Evolutionary conservation across 2,113 vertebrate genomes (phyloP).

Genomic region (Stigmatopora nigra): DNA sequence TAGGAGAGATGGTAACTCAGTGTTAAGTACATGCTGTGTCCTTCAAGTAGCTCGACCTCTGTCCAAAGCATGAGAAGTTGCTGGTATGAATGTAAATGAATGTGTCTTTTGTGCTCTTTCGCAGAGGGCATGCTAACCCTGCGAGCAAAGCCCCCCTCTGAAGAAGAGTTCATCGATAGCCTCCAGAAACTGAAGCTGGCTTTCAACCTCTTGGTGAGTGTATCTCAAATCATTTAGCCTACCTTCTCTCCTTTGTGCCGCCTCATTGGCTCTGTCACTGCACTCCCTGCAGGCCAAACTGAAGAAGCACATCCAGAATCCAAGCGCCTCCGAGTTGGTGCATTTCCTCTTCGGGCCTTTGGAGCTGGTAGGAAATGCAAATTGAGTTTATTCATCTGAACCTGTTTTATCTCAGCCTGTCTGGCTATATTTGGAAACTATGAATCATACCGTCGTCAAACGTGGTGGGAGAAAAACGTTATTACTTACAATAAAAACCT

Average conservation of each 20-base stretch:
- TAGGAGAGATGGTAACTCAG: not conserved
- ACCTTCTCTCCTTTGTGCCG: not conserved
- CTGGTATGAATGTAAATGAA: conserved; percentile 28
- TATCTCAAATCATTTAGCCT: conserved; percentile 26
- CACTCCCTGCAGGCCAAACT: conserved; percentile 81
- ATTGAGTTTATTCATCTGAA: not conserved
- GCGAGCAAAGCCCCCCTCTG: conserved; percentile 82
- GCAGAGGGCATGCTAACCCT: conserved; percentile 94
- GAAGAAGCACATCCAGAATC: conserved; percentile 92
- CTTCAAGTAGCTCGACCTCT: conserved; percentile 7
- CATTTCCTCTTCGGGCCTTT: conserved; percentile 93
- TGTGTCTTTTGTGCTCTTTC: conserved; percentile 28
- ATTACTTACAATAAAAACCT: not conserved
- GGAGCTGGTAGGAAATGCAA: conserved; percentile 78
- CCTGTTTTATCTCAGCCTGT: too few species aligned
- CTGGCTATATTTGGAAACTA: too few species aligned
- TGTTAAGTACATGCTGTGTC: not conserved
- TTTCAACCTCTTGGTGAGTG: conserved; percentile 90
- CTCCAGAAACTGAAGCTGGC: conserved; percentile 94
- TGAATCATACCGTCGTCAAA: too few species aligned
- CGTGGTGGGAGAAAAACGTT: not conserved
- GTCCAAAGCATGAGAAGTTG: conserved; percentile 34
- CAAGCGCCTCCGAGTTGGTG: conserved; percentile 81
- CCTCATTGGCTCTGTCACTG: conserved; percentile 29
- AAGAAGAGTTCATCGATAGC: conserved; percentile 84